Base-by-base conservation (phyloP, 2,113 vertebrate genomes). In the Rhinogobius similis region DNA sequence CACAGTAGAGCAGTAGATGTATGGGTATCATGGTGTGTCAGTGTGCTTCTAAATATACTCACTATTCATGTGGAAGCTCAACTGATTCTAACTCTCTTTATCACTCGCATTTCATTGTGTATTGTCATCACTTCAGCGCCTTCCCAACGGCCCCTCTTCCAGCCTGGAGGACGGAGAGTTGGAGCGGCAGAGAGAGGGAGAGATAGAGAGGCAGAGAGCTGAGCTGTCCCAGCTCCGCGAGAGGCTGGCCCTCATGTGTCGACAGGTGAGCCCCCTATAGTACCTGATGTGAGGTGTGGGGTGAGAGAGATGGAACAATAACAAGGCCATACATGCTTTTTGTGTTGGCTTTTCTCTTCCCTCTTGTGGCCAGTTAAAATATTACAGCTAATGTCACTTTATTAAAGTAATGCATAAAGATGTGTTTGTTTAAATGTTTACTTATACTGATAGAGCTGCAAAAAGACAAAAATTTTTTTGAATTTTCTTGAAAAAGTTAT, bases 181-280 rank as follows among this genome's bases (percentile, higher is more conserved):
- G 62, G 95, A 82, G 87, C 92, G 67, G 74, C 93, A 59, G 93
- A 94, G 91, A 67, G 95, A 96, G 68, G 94, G 93, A 62, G 91
- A 94, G 44, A 89, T 96, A 29, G 95, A 96, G 83, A 89, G 95
- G 27, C 95, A 96, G 88, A 93, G 95, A 29, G 85, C 90, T 0
- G 94, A 97, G 81, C 93, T 96, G 66, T 95, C 94, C 68, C 95
- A 97, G 89, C 90, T 97, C 73, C 94, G 94, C 69, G 95, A 98
- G 81, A 93, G 96, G 67, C 90, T 96, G 85, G 95, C 95, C 8
- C 93, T 95, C 83, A 91, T 97, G 90, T 95, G 96, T 84, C 94
- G 95, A 59, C 95, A 97, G 92, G 93, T 93, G 66, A 82, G 88
- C 39, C 56, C 38, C 4, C 50, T 38, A 20, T 26, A 48, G 46